Evolutionary conservation across 2,113 vertebrate species (phyloP), one percentile per base, ranked within the genome.

Genomic region (Poeciliopsis turrubarensis): DNA sequence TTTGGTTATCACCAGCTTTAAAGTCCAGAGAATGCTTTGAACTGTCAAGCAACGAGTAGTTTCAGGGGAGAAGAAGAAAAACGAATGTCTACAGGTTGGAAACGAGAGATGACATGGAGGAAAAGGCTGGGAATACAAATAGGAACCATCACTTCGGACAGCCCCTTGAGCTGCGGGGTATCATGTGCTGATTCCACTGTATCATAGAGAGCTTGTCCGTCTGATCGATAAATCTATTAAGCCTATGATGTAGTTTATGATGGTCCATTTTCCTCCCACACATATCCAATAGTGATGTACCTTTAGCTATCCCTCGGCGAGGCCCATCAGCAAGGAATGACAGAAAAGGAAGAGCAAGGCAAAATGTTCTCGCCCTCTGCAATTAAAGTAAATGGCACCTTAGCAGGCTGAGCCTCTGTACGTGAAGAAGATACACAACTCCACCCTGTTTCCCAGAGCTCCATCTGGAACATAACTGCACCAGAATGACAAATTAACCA

Each of bases 141-240:
- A 68, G 41, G 22, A 66, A 75, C 39, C 73, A 86, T 90, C 90
- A 79, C 72, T 89, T 73, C 81, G 68, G 15, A 64, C 39, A 27
- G 44, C 27, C 68, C 75, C 75, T 25, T 37, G 72, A 63, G 83
- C 75, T 79, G 85, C 76, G 78, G 66, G 47, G 75, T 70, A 73
- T 67, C 75, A 72, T 73, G 73, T 76, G 78, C 75, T 75, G 73
- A 79, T 85, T 84, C 80, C 47, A 70, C 75, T 70, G 75, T 77
- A 81, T 91, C 86, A 79, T 60, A 68, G 81, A 41, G 65, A 76
- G 76, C 70, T 63, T 72, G 69, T 44, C 82, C 41, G 61, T 61
- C 73, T 57, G 51, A 92, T 94, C 92, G 86, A 92, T 93, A 92
- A 80, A 89, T 91, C 89, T 83, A 89, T 92, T 85, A 85, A 68